Percentiles rank a stretch among this genome's conserved stretches.
Conservation (phyloP, 2,888 invertebrate species). For the Pogonocherus hispidulus region DNA sequence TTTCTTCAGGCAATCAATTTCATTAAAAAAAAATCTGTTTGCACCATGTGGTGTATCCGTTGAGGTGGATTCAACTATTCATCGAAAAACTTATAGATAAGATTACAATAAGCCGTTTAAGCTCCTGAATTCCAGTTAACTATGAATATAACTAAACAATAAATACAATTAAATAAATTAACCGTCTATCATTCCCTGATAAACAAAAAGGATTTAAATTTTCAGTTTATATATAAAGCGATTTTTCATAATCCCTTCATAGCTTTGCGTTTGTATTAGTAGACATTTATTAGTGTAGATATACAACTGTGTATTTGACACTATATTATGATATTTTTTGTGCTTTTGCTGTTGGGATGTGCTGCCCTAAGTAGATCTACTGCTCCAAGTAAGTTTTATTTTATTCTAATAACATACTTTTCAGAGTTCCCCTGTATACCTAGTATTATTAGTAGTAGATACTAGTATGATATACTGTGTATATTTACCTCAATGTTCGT, state of each 20-base stretch:
- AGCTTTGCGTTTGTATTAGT: neutral
- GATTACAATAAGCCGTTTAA: neutral
- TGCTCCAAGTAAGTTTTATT: neutral
- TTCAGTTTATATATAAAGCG: neutral
- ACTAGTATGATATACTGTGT: no score
- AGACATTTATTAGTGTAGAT: neutral
- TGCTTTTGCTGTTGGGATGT: neutral
- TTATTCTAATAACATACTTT: no score
- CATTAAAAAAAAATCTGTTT: no score
- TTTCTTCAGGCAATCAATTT: no score
- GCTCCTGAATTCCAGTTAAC: neutral
- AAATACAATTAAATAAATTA: neutral
- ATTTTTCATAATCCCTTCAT: neutral
- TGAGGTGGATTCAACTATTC: no score
- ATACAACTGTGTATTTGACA: neutral
- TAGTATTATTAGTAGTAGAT: no score
- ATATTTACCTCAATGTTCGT: no score
- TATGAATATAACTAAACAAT: neutral
- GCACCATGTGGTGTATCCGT: no score
- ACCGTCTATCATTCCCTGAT: neutral
- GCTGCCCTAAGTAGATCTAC: neutral
- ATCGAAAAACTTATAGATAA: neutral
- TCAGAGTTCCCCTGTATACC: no score
- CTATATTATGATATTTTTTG: neutral
- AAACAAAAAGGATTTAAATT: slow-evolving; percentile 1